Conservation (phyloP, 2,888 invertebrate genomes). For the Apodemia mormo region DNA sequence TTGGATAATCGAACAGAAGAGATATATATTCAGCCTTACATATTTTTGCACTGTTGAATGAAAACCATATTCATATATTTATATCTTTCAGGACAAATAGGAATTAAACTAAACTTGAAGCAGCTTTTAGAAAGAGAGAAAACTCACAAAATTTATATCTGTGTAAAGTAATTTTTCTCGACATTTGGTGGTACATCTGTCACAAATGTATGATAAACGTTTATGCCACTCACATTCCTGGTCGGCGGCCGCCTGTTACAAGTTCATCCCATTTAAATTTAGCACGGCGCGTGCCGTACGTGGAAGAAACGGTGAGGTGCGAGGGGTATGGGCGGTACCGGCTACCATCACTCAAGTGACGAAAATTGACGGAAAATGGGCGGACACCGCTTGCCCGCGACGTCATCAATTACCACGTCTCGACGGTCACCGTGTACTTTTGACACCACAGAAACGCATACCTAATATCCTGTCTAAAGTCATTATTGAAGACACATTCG, state of each 20-base stretch:
- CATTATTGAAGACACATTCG: slow-evolving; percentile 56
- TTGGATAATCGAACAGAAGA: too few relatives aligned
- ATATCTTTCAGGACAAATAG: too few relatives aligned
- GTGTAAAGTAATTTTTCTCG: slow-evolving; percentile 26
- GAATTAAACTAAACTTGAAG: too few relatives aligned
- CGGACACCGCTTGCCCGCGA: slow-evolving; percentile 79
- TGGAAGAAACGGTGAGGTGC: slow-evolving; percentile 49
- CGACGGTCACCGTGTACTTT: slow-evolving; percentile 70
- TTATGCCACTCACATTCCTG: slow-evolving; percentile 66
- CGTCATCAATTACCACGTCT: slow-evolving; percentile 79
- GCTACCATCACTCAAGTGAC: slow-evolving; percentile 81
- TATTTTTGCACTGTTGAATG: too few relatives aligned
- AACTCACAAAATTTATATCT: too few relatives aligned
- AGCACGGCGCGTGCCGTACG: slow-evolving; percentile 77
- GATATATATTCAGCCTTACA: too few relatives aligned
- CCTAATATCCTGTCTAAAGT: slow-evolving; percentile 63
- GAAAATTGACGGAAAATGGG: slow-evolving; percentile 83
- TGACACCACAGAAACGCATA: slow-evolving; percentile 59
- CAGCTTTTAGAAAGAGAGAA: too few relatives aligned
- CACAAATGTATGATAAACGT: slow-evolving; percentile 79
- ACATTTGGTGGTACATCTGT: slow-evolving; percentile 70
- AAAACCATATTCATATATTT: too few relatives aligned
- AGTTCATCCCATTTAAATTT: slow-evolving; percentile 81
- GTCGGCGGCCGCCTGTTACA: slow-evolving; percentile 72
- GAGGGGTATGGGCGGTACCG: slow-evolving; percentile 65